Evolutionary conservation across 1,140 invertebrate genomes (phyloP).

Genomic region (Drosophila serrata): DNA sequence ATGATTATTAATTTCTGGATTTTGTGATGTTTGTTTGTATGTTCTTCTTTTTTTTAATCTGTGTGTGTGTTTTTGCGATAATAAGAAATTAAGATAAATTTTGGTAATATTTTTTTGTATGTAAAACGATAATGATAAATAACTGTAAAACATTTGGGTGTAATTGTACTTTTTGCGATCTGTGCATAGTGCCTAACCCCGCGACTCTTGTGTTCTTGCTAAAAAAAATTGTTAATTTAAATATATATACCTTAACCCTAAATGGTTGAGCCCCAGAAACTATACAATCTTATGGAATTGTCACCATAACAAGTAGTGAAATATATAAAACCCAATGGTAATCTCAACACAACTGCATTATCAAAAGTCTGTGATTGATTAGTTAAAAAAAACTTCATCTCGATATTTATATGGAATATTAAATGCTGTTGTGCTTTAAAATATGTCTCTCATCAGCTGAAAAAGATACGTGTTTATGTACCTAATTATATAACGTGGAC

Average conservation of each 20-base stretch:
- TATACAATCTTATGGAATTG: background rate
- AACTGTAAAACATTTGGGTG: constrained; percentile 39
- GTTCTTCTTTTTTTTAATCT: constrained; percentile 40
- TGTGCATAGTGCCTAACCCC: constrained; percentile 52
- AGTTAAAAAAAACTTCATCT: background rate
- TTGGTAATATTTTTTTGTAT: constrained; percentile 22
- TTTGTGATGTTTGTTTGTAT: constrained; percentile 58
- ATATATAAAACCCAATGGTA: background rate
- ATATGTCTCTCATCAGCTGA: background rate
- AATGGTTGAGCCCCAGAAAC: constrained; percentile 6
- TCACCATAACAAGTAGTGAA: background rate
- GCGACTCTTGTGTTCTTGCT: constrained; percentile 23
- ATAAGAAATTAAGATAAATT: constrained; percentile 21
- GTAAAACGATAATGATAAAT: constrained; percentile 43
- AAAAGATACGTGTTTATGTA: constrained; percentile 23
- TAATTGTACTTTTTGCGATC: constrained; percentile 44
- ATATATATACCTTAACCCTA: constrained; percentile 19
- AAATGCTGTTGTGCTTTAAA: constrained; percentile 3
- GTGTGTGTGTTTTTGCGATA: constrained; percentile 24
- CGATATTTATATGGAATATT: background rate
- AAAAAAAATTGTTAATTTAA: background rate
- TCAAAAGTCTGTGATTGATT: background rate
- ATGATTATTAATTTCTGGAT: constrained; percentile 85
- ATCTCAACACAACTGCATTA: background rate
- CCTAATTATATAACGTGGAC: background rate